Conservation (phyloP, 1,140 invertebrate species). For the Maniola jurtina region DNA sequence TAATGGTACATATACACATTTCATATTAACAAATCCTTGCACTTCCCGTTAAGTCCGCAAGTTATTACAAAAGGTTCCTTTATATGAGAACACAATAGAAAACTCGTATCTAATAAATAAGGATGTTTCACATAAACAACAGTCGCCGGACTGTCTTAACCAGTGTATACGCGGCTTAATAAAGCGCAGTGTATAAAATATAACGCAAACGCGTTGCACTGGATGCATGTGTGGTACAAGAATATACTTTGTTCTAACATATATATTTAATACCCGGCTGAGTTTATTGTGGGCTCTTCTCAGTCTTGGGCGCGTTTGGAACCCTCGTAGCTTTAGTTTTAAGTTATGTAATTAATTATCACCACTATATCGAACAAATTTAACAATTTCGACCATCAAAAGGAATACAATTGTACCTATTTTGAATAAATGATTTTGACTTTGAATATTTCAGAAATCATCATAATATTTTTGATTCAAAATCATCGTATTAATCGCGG, state of each 20-base stretch:
- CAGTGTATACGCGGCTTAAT: constrained; percentile 13
- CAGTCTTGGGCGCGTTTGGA: too few relatives aligned
- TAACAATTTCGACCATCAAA: too few relatives aligned
- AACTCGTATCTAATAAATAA: constrained; percentile 11
- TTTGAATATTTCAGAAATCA: too few relatives aligned
- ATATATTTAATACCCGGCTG: too few relatives aligned
- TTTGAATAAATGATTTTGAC: too few relatives aligned
- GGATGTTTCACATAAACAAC: constrained; percentile 2
- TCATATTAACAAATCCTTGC: background rate
- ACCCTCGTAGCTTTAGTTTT: too few relatives aligned
- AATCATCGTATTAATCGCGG: too few relatives aligned
- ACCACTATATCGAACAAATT: too few relatives aligned
- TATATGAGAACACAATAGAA: background rate
- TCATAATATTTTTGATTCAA: too few relatives aligned
- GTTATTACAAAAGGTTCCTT: constrained; percentile 1
- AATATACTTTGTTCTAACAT: background rate
- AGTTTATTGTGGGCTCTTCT: too few relatives aligned
- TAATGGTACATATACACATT: background rate
- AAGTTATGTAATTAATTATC: too few relatives aligned
- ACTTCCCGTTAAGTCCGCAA: background rate
- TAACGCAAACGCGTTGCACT: constrained; percentile 8
- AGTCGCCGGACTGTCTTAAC: constrained; percentile 12
- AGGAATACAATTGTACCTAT: too few relatives aligned
- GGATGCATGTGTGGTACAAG: constrained; percentile 3
- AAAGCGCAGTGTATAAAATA: constrained; percentile 13